These are phyloP conservation scores for Ectropis grisescens DNA, from an alignment of 1,140 invertebrate genomes.

Conservation along the genomic window DNA sequence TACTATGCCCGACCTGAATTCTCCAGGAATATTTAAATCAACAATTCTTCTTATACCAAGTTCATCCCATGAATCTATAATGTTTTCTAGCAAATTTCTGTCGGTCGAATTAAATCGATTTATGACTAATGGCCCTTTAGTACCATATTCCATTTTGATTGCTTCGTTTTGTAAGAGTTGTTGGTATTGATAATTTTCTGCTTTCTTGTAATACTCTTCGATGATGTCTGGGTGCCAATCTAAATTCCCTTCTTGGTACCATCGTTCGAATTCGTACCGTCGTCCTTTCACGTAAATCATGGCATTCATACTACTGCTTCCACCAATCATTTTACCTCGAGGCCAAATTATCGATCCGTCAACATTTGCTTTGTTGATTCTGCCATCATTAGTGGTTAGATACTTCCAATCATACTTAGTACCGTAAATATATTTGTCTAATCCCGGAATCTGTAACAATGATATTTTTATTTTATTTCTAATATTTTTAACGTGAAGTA, in stretches of 20 bases:
- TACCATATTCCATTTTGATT: slow-evolving; percentile 23
- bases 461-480: too few relatives aligned
- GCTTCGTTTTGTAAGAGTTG: slow-evolving; percentile 11
- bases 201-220: slow-evolving; percentile 22
- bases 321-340: slow-evolving; percentile 79
- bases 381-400: slow-evolving; percentile 69
- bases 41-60: slow-evolving; percentile 24
- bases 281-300: slow-evolving; percentile 84
- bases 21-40: slow-evolving; percentile 39
- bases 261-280: slow-evolving; percentile 71
- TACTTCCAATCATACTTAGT: slow-evolving; percentile 76
- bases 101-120: slow-evolving; percentile 27
- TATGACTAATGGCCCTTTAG: slow-evolving; percentile 22
- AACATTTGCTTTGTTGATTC: slow-evolving; percentile 54
- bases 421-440: slow-evolving; percentile 53
- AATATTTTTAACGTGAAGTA: too few relatives aligned
- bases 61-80: slow-evolving; percentile 48
- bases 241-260: slow-evolving; percentile 73
- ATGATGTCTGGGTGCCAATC: slow-evolving; percentile 74
- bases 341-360: slow-evolving; percentile 72
- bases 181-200: slow-evolving; percentile 29
- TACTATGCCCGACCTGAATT: slow-evolving; percentile 34
- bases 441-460: slow-evolving; percentile 53
- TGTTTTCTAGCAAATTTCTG: slow-evolving; percentile 15
- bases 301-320: slow-evolving; percentile 80